A percentile compares a stretch with the other conserved stretches of the same genome.
phyloP scores from a whole-genome alignment of 2,113 vertebrate genomes.

The Nesoenas mayeri region DNA sequence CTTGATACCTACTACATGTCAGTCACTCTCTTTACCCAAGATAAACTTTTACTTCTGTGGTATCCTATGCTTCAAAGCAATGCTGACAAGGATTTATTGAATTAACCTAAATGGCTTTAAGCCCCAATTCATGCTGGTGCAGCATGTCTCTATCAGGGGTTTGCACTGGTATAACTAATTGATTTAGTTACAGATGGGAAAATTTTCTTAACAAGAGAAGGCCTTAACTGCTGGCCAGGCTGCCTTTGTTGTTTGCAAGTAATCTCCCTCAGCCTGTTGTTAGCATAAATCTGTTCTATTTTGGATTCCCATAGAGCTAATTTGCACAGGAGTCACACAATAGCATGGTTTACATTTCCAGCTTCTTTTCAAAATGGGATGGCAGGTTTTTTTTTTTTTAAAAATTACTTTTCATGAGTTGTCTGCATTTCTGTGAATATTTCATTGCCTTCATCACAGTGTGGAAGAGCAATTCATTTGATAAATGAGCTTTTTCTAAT shows the following conservation, averaged over 20 bases:
- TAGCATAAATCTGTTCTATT: constrained; percentile 62
- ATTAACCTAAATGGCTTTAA: constrained; percentile 71
- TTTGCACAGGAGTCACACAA: constrained; percentile 27
- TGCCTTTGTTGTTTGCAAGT: constrained; percentile 64
- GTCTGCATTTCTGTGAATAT: background rate
- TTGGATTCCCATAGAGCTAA: constrained; percentile 46
- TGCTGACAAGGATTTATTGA: constrained; percentile 65
- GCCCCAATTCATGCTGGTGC: constrained; percentile 63
- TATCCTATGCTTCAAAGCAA: constrained; percentile 54
- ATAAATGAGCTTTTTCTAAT: background rate
- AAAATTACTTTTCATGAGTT: background rate
- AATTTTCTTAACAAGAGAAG: constrained; percentile 65
- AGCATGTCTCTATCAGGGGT: constrained; percentile 61
- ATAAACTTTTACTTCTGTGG: constrained; percentile 51
- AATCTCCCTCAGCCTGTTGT: constrained; percentile 51
- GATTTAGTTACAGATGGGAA: constrained; percentile 68
- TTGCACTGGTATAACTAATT: constrained; percentile 67
- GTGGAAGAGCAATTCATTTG: background rate
- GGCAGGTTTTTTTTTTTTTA: background rate
- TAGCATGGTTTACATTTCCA: constrained; percentile 34
- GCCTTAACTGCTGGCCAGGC: constrained; percentile 55
- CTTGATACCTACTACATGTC: constrained; percentile 4
- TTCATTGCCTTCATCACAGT: background rate
- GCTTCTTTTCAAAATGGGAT: background rate
- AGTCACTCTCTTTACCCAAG: constrained; percentile 31